Evolutionary conservation across 2,888 invertebrate genomes (phyloP), one percentile per base, ranked within the genome.

Genomic region (Cerastoderma edule): DNA sequence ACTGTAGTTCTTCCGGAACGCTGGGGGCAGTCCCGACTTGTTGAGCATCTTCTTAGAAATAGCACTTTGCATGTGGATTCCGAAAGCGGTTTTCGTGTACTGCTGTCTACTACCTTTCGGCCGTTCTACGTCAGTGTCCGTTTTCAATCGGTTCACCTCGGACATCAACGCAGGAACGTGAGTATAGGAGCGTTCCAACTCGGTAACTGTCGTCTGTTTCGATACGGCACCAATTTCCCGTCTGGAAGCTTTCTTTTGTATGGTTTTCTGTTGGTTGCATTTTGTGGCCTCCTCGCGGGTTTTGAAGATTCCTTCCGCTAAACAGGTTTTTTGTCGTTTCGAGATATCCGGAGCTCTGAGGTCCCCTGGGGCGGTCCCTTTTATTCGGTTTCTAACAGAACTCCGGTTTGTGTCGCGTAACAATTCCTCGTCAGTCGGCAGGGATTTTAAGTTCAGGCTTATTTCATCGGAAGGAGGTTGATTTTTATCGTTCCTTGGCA

Each of bases 121-220:
- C 27, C 67, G 63, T 28, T 71, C 57, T 19, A 69, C 50, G 35
- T 67, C 72, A 19, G 67, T 48, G 39, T 72, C 57, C 4, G 67
- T 70, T 57, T 77, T 60, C 22, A 75, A 19, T 67, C 72, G 66
- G 35, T 64, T 76, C 1, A 79, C 68, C 56, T 78, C 80, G 2
- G 78, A 71, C 68, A 78, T 57, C 0, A 86, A 64, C 10, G 69
- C 71, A 5, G 86, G 85, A 16, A 84, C 64, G n/a, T 80, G 56
- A 16, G 66, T 69, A 63, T 84, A 85, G 2, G 83, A 73, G 0
- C 80, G 73, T 46, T 83, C 85, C 28, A 86, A 57, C 32, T 80
- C 75, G 16, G 67, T 60, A 0, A 77, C 30, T 22, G 72, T 53
- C 39, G 74, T 50, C n/a, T 79, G 72, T 30, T 83, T 78, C 39